These are phyloP conservation scores for Lagocephalus sceleratus DNA, from an alignment of 2,797 vertebrate genomes.

Conservation along the genomic window DNA sequence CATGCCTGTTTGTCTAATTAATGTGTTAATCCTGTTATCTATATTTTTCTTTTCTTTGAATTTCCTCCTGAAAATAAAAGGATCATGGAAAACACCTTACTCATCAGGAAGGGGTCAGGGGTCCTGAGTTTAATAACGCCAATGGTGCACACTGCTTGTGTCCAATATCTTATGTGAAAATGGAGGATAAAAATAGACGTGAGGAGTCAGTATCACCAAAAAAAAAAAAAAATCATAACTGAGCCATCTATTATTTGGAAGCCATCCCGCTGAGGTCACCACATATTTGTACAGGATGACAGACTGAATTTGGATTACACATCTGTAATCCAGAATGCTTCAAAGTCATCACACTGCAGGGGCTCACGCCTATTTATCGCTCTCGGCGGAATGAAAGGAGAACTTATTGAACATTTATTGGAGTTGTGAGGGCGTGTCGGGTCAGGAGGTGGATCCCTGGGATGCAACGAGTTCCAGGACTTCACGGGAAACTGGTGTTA, in stretches of 20 bases:
- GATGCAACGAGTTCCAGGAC: slow-evolving; percentile 22
- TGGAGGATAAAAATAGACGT: slow-evolving; percentile 25
- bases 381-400: slow-evolving; percentile 27
- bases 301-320: slow-evolving; percentile 36
- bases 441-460: slow-evolving; percentile 36
- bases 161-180: slow-evolving; percentile 11
- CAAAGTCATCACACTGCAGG: slow-evolving; percentile 18
- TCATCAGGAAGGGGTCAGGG: background rate
- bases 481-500: slow-evolving; percentile 9
- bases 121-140: slow-evolving; percentile 5
- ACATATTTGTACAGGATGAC: slow-evolving; percentile 40
- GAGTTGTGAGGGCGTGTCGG: slow-evolving; percentile 37
- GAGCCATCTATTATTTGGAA: slow-evolving; percentile 45
- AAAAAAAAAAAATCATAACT: slow-evolving; percentile 12
- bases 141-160: background rate
- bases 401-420: slow-evolving; percentile 66
- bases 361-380: slow-evolving; percentile 1
- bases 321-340: slow-evolving; percentile 13
- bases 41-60: too few species aligned
- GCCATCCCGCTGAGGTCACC: slow-evolving; percentile 28
- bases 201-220: slow-evolving; percentile 7
- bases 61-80: too few species aligned
- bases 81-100: too few species aligned
- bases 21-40: too few species aligned
- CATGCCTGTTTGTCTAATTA: too few species aligned